phyloP scores from a whole-genome alignment of 2,888 invertebrate genomes.

The Athalia cordata region DNA sequence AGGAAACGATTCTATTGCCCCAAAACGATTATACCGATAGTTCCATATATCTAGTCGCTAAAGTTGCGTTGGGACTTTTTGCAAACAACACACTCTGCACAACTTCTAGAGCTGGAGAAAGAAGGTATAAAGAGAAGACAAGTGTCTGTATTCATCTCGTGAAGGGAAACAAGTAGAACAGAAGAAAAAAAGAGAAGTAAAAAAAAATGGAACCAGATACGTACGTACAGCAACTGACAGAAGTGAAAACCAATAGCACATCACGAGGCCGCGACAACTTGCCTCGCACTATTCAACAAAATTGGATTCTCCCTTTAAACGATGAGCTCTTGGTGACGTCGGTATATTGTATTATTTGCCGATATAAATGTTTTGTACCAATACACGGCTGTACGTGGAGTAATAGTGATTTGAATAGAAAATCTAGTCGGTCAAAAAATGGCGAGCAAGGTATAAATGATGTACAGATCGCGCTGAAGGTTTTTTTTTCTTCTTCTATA shows the following conservation, averaged over 20 bases:
- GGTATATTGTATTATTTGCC: neutral
- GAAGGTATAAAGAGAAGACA: no score
- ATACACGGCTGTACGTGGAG: neutral
- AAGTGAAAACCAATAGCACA: slow-evolving; percentile 8
- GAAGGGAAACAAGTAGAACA: neutral
- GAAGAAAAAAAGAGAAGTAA: neutral
- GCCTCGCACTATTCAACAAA: slow-evolving; percentile 16
- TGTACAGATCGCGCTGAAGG: no score
- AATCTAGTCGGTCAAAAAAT: neutral
- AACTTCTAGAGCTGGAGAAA: neutral
- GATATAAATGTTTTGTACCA: neutral
- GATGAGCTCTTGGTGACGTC: slow-evolving; percentile 28
- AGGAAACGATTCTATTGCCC: slow-evolving; percentile 3
- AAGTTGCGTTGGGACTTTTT: neutral
- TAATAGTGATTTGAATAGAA: slow-evolving; percentile 14
- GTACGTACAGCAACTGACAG: neutral
- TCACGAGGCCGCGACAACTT: slow-evolving; percentile 13
- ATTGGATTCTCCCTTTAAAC: slow-evolving; percentile 21
- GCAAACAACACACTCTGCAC: neutral
- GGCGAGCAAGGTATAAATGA: no score
- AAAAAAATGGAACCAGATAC: neutral
- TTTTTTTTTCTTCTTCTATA: no score
- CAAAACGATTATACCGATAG: neutral
- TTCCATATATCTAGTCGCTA: neutral
- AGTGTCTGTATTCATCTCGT: no score